Evolutionary conservation across 2,113 vertebrate genomes (phyloP), one percentile per base, ranked within the genome.

Genomic region (Phyllostomus discolor): DNA sequence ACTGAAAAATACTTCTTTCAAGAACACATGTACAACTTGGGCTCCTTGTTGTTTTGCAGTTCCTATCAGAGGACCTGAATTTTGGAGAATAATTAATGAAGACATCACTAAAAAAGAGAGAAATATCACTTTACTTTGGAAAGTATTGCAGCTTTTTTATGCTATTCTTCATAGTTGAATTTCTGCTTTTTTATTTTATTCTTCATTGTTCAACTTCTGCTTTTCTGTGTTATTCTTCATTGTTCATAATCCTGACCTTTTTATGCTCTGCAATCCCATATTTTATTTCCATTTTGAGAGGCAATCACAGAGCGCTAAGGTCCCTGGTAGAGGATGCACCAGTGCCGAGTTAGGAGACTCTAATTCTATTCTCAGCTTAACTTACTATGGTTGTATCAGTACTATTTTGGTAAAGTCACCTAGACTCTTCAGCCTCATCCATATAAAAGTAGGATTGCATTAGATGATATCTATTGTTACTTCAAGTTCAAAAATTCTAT

Each of bases 1-100:
- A 14, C 66, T 76, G 62, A 72, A 7, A 73, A 70, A 0, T 15
- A 41, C 20, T 87, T 10, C 28, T 88, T 73, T 85, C 20, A 59
- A 89, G 66, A 84, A 87, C 57, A 38, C 2, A 0, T 62, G 17
- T 46, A 38, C 41, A 73, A 85, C 33, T 69, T 64, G 33, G 11
- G 41, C 59, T 93, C 26, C 84, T 97, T 97, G 46, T 52, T 0
- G 0, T 97, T 97, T 91, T 98, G 97, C 97, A 99, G 99, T 98
- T 98, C 99, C 99, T 35, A 95, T 98, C 72, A 98, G 82, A 85
- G 99, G 99, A 35, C 99, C 99, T 3, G 99, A 99, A 70, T 99
- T 99, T 96, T 99, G 99, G 99, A 99, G 99, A 94, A 35, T 98
- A 52, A 38, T 99, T 93, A 92, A 96, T 84, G 98, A 99, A 67